phyloP scores from a whole-genome alignment of 2,113 vertebrate species.

The Cnemophilus loriae region DNA sequence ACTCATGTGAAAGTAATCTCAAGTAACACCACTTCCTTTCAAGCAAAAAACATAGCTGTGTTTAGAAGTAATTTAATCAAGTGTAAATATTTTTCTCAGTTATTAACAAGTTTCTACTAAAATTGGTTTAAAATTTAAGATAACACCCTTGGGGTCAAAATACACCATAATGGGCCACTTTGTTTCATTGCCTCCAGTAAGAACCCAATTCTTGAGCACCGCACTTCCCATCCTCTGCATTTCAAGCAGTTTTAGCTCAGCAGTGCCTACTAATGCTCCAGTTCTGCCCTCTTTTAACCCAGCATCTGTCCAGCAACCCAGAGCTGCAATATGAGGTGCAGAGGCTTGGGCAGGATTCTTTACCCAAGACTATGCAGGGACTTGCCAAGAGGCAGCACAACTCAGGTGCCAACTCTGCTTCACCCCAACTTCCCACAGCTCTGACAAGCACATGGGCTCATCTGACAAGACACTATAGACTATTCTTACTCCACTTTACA shows the following conservation, averaged over 20 bases:
- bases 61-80: background rate
- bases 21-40: background rate
- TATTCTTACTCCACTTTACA: background rate
- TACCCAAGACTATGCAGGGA: background rate
- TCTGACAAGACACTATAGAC: background rate
- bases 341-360: background rate
- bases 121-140: background rate
- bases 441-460: background rate
- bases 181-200: background rate
- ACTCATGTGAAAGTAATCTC: background rate
- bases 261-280: background rate
- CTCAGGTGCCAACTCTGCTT: too few relatives aligned
- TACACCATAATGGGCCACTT: background rate
- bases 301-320: fast-evolving
- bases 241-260: background rate
- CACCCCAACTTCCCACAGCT: background rate
- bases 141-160: background rate
- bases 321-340: background rate
- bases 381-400: background rate
- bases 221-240: background rate
- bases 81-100: background rate
- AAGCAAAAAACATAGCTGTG: background rate
- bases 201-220: background rate
- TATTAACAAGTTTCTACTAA: background rate
- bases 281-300: background rate